A percentile compares a stretch with the other conserved stretches of the same genome.
These are phyloP conservation scores for Micrastur ruficollis DNA, from an alignment of 2,797 vertebrate genomes.

Conservation along the genomic window DNA sequence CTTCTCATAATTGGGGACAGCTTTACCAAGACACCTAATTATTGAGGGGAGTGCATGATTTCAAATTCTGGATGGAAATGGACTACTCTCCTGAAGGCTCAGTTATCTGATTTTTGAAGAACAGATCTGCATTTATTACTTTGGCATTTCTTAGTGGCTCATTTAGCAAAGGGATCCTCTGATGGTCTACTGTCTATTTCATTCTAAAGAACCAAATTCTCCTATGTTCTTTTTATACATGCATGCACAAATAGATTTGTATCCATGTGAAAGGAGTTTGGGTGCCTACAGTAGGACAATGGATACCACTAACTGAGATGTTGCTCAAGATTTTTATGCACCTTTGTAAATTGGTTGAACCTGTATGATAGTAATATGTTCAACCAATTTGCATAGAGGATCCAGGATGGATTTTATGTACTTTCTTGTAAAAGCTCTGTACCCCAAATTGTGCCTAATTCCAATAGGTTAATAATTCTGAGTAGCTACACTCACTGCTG, in stretches of 20 bases:
- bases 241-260: neutral
- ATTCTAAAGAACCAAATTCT: neutral
- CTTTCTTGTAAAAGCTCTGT: neutral
- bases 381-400: neutral
- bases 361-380: neutral
- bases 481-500: neutral
- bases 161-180: neutral
- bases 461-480: neutral
- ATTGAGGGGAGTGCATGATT: neutral
- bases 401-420: neutral
- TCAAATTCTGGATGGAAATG: neutral
- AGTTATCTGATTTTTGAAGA: neutral
- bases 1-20: neutral
- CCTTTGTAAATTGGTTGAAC: neutral
- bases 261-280: neutral
- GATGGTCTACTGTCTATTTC: neutral
- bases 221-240: neutral
- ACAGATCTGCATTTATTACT: neutral
- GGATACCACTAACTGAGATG: neutral
- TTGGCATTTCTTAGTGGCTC: neutral
- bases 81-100: neutral
- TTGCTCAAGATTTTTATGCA: neutral
- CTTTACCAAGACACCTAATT: neutral
- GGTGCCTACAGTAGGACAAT: neutral
- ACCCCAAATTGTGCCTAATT: neutral